A percentile compares a stretch with the other conserved stretches of the same genome.
These are phyloP conservation scores for Parazoanthus swiftii DNA, from an alignment of 92 coral and sea anemone genomes.

Conservation along the genomic window DNA sequence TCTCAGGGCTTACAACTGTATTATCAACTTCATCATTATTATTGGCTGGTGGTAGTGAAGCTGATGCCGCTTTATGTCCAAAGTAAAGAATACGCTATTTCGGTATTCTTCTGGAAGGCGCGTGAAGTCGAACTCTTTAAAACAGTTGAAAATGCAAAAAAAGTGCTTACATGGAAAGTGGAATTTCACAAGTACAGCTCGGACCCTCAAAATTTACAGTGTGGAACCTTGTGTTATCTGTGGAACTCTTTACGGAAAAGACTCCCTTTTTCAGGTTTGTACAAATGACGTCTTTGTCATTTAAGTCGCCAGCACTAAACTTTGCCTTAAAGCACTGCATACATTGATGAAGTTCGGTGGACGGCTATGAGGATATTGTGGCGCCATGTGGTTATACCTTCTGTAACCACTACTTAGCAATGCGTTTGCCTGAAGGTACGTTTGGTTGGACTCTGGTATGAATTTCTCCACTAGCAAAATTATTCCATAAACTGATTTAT, in stretches of 20 bases:
- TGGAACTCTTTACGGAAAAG: conserved; percentile 45
- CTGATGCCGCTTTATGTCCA: no score
- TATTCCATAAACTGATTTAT: conserved; percentile 48
- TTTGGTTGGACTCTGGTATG: conserved; percentile 42
- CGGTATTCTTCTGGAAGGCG: conserved; percentile 25
- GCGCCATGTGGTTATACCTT: conserved; percentile 30
- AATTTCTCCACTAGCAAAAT: conserved; percentile 37
- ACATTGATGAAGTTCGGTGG: conserved; percentile 45
- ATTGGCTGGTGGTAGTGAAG: no score
- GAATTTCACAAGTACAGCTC: conserved; percentile 48
- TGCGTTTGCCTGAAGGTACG: conserved; percentile 39
- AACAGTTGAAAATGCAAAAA: conserved; percentile 1
- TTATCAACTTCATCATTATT: no score
- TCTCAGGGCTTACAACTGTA: conserved; percentile 5
- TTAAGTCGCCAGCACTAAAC: conserved; percentile 43
- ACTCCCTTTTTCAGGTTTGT: conserved; percentile 40
- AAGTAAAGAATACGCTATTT: not conserved
- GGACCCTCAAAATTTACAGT: conserved; percentile 39
- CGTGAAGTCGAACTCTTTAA: not conserved
- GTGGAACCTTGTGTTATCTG: conserved; percentile 23
- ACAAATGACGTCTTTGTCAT: conserved; percentile 42
- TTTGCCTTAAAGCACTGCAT: conserved; percentile 42
- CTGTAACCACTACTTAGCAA: conserved; percentile 45
- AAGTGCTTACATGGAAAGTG: conserved; percentile 39
- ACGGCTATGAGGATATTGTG: conserved; percentile 41